phyloP scores from a whole-genome alignment of 2,888 invertebrate species.

The Hylaea fasciaria region DNA sequence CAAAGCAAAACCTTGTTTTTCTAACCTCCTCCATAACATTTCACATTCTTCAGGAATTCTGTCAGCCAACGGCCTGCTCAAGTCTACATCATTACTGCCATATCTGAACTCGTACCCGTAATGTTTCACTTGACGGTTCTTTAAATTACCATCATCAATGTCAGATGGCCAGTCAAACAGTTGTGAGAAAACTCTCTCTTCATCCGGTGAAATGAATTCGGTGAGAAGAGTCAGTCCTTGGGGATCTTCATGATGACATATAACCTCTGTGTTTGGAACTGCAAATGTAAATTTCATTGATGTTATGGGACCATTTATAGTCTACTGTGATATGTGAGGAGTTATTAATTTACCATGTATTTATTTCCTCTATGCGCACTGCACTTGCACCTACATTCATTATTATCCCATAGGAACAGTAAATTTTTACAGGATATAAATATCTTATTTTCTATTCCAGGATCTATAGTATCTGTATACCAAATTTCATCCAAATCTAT shows the following conservation, averaged over 20 bases:
- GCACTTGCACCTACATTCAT: too few species aligned
- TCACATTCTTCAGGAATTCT: slow-evolving; percentile 89
- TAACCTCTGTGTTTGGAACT: slow-evolving; percentile 70
- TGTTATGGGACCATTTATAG: not conserved
- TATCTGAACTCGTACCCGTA: slow-evolving; percentile 97
- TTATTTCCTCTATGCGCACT: too few species aligned
- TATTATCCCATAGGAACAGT: too few species aligned
- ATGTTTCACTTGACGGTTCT: slow-evolving; percentile 94
- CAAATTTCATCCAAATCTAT: too few species aligned
- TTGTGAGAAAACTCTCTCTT: slow-evolving; percentile 87
- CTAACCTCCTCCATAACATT: slow-evolving; percentile 86
- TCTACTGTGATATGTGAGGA: not conserved
- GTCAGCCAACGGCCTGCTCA: slow-evolving; percentile 86
- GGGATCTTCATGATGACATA: slow-evolving; percentile 79
- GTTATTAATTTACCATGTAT: not conserved
- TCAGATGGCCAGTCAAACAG: slow-evolving; percentile 82
- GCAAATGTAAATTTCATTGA: slow-evolving; percentile 35
- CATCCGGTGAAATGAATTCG: slow-evolving; percentile 88
- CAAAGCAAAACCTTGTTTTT: slow-evolving; percentile 61
- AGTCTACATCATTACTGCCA: slow-evolving; percentile 93
- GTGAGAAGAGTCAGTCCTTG: slow-evolving; percentile 88
- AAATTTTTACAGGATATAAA: too few species aligned
- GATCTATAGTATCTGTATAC: too few species aligned
- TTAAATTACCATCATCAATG: slow-evolving; percentile 79
- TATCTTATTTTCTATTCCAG: too few species aligned